Percentiles rank a stretch among this genome's conserved stretches.
Conservation (phyloP, 2,113 vertebrate genomes). For the Lucifuga dentata region DNA sequence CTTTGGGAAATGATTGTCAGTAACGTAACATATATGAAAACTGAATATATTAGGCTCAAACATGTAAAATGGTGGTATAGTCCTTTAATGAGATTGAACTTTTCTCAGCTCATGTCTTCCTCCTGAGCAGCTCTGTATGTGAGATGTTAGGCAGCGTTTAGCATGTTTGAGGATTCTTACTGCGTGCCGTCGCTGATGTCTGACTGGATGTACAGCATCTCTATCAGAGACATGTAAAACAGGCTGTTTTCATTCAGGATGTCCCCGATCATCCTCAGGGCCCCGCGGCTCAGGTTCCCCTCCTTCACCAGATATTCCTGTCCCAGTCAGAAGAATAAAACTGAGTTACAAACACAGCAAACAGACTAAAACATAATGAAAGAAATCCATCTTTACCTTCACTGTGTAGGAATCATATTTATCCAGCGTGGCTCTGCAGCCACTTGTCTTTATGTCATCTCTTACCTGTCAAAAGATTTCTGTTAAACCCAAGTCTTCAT, state of each 20-base stretch:
- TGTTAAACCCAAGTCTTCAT: no score
- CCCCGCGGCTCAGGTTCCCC: slow-evolving; percentile 80
- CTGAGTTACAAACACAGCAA: not conserved
- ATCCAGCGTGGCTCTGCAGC: slow-evolving; percentile 73
- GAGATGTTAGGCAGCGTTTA: no score
- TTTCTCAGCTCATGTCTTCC: no score
- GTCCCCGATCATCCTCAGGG: slow-evolving; percentile 83
- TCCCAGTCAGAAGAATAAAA: not conserved
- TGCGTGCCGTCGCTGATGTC: slow-evolving; percentile 77
- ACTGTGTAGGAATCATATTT: slow-evolving; percentile 84
- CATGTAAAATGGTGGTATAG: no score
- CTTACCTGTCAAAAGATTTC: slow-evolving; percentile 77
- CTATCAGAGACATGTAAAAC: slow-evolving; percentile 78
- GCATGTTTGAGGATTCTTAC: no score
- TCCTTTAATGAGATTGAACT: no score
- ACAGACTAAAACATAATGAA: not conserved
- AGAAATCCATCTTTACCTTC: slow-evolving; percentile 69
- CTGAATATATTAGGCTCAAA: no score
- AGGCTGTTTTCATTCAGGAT: slow-evolving; percentile 84
- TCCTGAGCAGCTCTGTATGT: no score
- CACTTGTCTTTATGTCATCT: slow-evolving; percentile 71
- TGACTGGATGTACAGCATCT: slow-evolving; percentile 79
- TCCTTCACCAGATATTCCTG: slow-evolving; percentile 84
- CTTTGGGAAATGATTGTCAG: no score
- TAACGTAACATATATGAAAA: no score